Base-by-base conservation (phyloP, 1,140 invertebrate species). In the Dreissena rostriformis region DNA sequence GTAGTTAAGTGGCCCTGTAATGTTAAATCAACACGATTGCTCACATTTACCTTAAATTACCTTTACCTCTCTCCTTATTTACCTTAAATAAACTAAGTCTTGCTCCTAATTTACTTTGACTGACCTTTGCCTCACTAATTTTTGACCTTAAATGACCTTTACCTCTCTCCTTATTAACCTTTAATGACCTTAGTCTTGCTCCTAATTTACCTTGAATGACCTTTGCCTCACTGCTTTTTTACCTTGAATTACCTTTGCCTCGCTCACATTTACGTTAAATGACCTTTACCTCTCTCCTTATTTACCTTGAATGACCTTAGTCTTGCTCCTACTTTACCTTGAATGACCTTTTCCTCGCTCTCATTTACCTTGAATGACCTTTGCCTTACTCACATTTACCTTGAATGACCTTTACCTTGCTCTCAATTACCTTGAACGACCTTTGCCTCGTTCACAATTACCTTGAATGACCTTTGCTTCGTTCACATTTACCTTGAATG, bases 221-320 rank as follows among this genome's bases (percentile, higher is more conserved):
- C n/a, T n/a, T n/a, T n/a, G n/a, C n/a, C n/a, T n/a, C n/a, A n/a
- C n/a, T n/a, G n/a, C n/a, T n/a, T n/a, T n/a, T 39, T 39, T 39
- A 73, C 79, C 70, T 81, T 81, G 70, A 81, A 61, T 81, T 55
- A 81, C 79, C 68, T 63, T 81, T 81, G 29, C 65, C 57, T 73
- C 67, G 70, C 52, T 67, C 39, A 11, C 52, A 73, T n/a, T n/a
- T n/a, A n/a, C n/a, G n/a, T 51, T 71, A 39, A 39, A 8, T 2
- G 8, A 52, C 72, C 61, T 67, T 39, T 77, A 55, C 82, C 84
- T n/a, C n/a, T n/a, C n/a, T n/a, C n/a, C n/a, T n/a, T n/a, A n/a
- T n/a, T n/a, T n/a, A n/a, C n/a, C n/a, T n/a, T n/a, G n/a, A n/a
- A n/a, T n/a, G n/a, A n/a, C n/a, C n/a, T n/a, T n/a, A n/a, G n/a